A percentile compares a stretch with the other conserved stretches of the same genome.
Evolutionary conservation across 2,797 vertebrate genomes (phyloP).

Genomic region (Cichlasoma orientale): DNA sequence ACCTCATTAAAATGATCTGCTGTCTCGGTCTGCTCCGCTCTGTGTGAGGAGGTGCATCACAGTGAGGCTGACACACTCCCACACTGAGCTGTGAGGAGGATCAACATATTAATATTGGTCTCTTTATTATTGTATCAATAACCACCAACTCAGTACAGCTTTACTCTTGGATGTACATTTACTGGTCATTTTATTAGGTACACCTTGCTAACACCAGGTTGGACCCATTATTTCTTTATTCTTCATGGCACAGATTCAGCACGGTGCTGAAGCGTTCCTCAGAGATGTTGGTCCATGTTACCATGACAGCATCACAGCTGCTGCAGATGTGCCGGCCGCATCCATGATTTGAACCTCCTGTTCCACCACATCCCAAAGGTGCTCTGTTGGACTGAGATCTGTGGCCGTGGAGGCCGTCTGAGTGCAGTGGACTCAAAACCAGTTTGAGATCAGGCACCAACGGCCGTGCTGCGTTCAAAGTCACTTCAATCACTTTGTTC

Average conservation of each 20-base stretch:
- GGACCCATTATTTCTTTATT: not conserved
- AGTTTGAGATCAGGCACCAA: too few relatives aligned
- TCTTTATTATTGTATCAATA: not conserved
- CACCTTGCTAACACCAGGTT: not conserved
- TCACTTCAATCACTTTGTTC: too few relatives aligned
- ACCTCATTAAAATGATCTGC: not conserved
- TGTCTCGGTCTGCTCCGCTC: not conserved
- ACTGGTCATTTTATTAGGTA: not conserved
- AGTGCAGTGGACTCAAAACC: not conserved
- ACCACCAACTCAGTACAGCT: not conserved
- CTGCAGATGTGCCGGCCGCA: not conserved
- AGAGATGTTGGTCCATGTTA: not conserved
- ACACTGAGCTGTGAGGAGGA: not conserved
- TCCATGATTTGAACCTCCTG: too few relatives aligned
- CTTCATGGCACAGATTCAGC: not conserved
- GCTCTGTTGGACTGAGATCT: too few relatives aligned
- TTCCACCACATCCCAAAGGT: too few relatives aligned
- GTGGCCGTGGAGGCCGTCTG: too few relatives aligned
- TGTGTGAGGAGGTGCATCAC: not conserved
- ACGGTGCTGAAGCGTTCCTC: not conserved
- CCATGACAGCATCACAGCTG: not conserved
- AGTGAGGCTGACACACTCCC: not conserved
- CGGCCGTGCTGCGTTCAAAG: too few relatives aligned
- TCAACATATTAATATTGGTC: not conserved
- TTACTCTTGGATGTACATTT: not conserved